Base-by-base conservation (phyloP, 92 coral and sea anemone genomes). In the Paramuricea clavata region DNA sequence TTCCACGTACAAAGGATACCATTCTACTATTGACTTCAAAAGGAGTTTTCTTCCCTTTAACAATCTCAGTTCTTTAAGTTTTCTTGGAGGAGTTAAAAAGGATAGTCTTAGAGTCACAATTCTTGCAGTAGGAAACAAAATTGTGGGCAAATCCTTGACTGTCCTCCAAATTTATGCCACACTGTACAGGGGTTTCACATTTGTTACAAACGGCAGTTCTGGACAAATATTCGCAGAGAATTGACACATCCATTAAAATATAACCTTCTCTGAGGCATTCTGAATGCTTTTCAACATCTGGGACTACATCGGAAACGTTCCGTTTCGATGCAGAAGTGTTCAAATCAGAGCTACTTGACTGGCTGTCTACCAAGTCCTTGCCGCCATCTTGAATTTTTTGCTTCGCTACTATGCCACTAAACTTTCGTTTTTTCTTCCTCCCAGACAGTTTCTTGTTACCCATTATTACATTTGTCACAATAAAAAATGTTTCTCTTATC, bases 21-120 rank as follows among this genome's bases (percentile, higher is more conserved):
- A 77, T 77, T 59, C 83, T 44, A 52, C 47, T 59, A 31, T 77
- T 77, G 17, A 77, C 36, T 77, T 77, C 83, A 68, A 68, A 68
- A 5, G 42, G 74, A 31, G 74, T 68, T 68, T 68, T 68, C 42
- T 68, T 68, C 39, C 74, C 74, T 68, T 68, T 68, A 34, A 31
- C 74, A 31, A 68, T 68, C 41, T 68, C 74, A 68, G 74, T 68
- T 34, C 1, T 0, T 68, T 11, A 12, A 68, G 74, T 15, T 68
- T 34, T 68, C 74, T 68, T 68, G 36, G 74, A 68, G 36, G 74
- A 68, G 42, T 68, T 68, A 30, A 68, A 68, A 30, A 68, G 74
- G 25, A 68, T 11, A 34, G 39, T 68, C 44, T 68, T 34, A 68
- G 9, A 23, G 39, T 68, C 74, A 31, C 74, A 31, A 30, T 26